These are phyloP conservation scores for Sarotherodon lohbergeri DNA, from an alignment of 2,113 vertebrate species.

Conservation along the genomic window DNA sequence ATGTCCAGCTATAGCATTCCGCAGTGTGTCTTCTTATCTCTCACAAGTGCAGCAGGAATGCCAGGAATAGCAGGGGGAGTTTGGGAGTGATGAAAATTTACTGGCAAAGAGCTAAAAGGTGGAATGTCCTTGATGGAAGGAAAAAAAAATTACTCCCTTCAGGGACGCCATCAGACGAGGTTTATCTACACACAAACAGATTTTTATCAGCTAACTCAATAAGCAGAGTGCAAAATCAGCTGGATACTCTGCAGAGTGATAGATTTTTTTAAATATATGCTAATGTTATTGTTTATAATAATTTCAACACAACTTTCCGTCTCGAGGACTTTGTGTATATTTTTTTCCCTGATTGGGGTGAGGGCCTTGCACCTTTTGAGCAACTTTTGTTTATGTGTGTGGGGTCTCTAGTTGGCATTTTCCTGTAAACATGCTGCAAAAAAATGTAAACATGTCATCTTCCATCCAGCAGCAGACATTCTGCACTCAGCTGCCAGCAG, in stretches of 20 bases:
- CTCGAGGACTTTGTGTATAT: not conserved
- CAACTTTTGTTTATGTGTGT: not conserved
- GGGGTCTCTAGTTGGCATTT: not conserved
- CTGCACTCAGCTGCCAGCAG: not conserved
- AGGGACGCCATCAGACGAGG: not conserved
- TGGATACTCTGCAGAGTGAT: not conserved
- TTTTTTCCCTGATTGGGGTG: not conserved
- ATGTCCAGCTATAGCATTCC: constrained; percentile 41
- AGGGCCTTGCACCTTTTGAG: not conserved
- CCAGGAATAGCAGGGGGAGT: constrained; percentile 4
- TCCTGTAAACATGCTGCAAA: constrained; percentile 50
- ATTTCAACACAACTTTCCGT: not conserved
- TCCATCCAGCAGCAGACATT: constrained; percentile 11
- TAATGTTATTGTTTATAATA: not conserved
- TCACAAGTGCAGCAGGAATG: constrained; percentile 42
- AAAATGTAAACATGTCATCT: constrained; percentile 62
- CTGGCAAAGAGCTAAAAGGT: constrained; percentile 14
- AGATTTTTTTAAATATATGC: not conserved
- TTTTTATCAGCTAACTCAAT: not conserved
- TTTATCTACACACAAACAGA: not conserved
- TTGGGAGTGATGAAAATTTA: constrained; percentile 26
- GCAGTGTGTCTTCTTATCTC: constrained; percentile 51
- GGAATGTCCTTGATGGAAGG: constrained; percentile 27
- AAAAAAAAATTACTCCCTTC: not conserved
- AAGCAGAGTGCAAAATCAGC: not conserved